These are phyloP conservation scores for Danio choprae DNA, from an alignment of 2,797 vertebrate genomes.

Conservation along the genomic window DNA sequence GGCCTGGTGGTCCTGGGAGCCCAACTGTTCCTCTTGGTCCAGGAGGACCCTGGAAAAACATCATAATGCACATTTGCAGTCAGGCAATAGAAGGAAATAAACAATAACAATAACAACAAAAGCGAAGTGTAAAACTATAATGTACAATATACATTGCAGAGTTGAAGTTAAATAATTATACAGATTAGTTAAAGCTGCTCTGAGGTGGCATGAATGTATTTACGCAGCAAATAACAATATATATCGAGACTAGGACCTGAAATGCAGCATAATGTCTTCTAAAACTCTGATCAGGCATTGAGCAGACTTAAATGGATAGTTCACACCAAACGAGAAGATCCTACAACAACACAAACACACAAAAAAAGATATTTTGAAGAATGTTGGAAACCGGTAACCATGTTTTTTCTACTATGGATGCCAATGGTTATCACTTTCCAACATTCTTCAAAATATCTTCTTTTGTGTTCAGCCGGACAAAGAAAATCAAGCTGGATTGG, in stretches of 20 bases:
- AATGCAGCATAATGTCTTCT: neutral
- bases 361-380: no score
- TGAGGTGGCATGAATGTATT: constrained; percentile 5
- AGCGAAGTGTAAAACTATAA: neutral
- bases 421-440: no score
- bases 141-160: neutral
- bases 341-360: no score
- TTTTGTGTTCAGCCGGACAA: no score
- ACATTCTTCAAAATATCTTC: no score
- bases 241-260: neutral
- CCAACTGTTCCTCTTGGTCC: constrained; percentile 74
- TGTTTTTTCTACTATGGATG: no score
- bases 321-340: no score
- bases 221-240: neutral
- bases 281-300: neutral
- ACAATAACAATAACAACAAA: neutral
- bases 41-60: constrained; percentile 70
- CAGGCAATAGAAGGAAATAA: neutral
- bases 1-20: constrained; percentile 70
- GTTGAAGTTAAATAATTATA: neutral
- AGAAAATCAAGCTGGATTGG: no score
- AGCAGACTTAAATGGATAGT: neutral
- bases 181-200: neutral
- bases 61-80: neutral
- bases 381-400: no score